These are phyloP conservation scores for Calliscelio sp. DNA, from an alignment of 2,888 invertebrate genomes.

Conservation along the genomic window DNA sequence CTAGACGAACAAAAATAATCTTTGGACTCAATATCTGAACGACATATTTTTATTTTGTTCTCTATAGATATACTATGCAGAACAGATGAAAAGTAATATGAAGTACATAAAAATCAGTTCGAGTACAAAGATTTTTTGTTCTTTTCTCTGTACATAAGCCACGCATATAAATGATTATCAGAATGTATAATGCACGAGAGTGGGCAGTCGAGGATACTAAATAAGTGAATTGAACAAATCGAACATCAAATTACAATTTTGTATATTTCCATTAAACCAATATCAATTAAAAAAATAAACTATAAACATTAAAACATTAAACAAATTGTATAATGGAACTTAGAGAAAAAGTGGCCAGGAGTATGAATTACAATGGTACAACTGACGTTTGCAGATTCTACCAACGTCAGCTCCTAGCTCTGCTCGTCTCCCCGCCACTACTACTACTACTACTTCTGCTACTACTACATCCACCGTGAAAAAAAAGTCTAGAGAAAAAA, in stretches of 20 bases:
- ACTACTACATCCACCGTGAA: constrained; percentile 85
- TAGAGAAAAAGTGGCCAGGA: constrained; percentile 79
- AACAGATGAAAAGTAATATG: too few species aligned
- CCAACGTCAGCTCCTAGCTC: constrained; percentile 86
- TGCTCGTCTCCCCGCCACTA: constrained; percentile 86
- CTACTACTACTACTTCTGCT: constrained; percentile 79
- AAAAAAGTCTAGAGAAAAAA: constrained; percentile 83
- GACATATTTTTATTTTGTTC: too few species aligned
- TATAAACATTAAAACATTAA: too few species aligned
- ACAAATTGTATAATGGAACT: constrained; percentile 50
- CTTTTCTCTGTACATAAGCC: constrained; percentile 59
- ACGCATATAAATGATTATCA: constrained; percentile 51
- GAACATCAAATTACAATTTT: constrained; percentile 41
- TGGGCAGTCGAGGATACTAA: constrained; percentile 80
- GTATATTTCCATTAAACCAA: constrained; percentile 29
- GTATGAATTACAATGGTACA: constrained; percentile 85
- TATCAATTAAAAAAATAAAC: constrained; percentile 8
- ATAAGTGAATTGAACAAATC: constrained; percentile 44
- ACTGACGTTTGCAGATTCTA: constrained; percentile 86
- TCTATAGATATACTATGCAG: too few species aligned
- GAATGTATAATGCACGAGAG: constrained; percentile 76
- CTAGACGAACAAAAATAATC: constrained; percentile 50
- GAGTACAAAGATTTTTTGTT: constrained; percentile 49
- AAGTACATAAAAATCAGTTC: too few species aligned
- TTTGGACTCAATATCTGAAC: constrained; percentile 45